Evolutionary conservation across 2,888 invertebrate species (phyloP).

Genomic region (Microctonus aethiopoides): DNA sequence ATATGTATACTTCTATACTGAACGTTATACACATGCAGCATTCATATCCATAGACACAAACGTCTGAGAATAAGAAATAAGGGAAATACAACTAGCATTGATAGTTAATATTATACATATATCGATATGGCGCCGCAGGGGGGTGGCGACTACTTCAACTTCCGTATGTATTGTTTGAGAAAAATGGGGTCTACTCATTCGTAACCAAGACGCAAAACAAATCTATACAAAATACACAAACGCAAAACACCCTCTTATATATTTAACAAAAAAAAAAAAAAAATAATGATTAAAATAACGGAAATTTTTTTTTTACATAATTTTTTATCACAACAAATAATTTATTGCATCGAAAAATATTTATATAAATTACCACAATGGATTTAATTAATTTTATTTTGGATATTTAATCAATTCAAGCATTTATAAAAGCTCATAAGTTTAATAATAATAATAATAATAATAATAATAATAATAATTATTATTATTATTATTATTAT

Average conservation of each 20-base stretch:
- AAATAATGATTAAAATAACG: neutral
- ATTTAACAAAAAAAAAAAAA: neutral
- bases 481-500: too few relatives aligned
- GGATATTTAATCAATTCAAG: too few relatives aligned
- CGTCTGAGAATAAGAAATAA: neutral
- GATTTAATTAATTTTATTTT: too few relatives aligned
- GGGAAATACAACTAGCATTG: constrained; percentile 8
- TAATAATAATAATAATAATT: too few relatives aligned
- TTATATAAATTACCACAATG: too few relatives aligned
- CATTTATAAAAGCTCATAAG: too few relatives aligned
- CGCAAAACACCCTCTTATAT: neutral
- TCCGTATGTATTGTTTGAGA: constrained; percentile 9
- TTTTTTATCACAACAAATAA: too few relatives aligned
- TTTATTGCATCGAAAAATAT: too few relatives aligned
- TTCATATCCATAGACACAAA: neutral
- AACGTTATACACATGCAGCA: too few relatives aligned
- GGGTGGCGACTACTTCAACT: neutral
- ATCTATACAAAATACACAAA: neutral
- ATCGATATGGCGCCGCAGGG: constrained; percentile 19
- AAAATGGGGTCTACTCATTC: neutral
- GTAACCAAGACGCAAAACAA: constrained; percentile 4
- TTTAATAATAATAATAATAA: too few relatives aligned
- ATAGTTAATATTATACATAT: too few relatives aligned
- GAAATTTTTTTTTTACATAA: neutral
- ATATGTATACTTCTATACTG: too few relatives aligned